Base-by-base conservation (phyloP, 2,888 invertebrate species). In the Deilephila elpenor region DNA sequence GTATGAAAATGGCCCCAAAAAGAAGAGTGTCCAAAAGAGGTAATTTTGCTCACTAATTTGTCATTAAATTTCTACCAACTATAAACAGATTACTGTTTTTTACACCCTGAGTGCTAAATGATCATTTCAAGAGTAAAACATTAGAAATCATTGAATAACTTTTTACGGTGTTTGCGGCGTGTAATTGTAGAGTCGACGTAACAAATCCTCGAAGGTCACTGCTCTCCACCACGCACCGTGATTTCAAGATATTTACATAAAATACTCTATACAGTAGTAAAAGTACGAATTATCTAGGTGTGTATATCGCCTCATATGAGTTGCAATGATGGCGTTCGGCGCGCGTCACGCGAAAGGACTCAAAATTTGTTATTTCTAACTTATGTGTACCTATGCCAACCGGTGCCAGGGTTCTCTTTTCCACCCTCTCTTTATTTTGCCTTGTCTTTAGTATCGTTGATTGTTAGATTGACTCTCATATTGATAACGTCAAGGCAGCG, bases 101-200 rank as follows among this genome's bases (percentile, higher is more conserved):
- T 17, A 51, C 14, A 51, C 44, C 67, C 51, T 1, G 17, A 44
- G 6, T 67, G 25, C 25, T 44, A 17, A 51, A 67, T 51, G 7
- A 17, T n/a, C 25, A 64, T 20, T 29, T 60, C 17, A 7, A 25
- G 5, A 51, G 67, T 67, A 67, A 67, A 67, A 67, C 51, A 67
- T 67, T 67, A 67, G 67, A 67, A 67, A 67, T 44, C 67, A 51
- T 62, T 37, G 51, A 67, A 67, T 67, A 67, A 51, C 51, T 37
- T 8, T 61, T 67, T 67, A 67, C 67, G 25, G 51, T 51, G 44
- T 51, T 51, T 20, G 17, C 17, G 51, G 67, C 51, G 44, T n/a
- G 51, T 14, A 32, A 29, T 62, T 51, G 17, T 67, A 25, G 25
- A 14, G 14, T 51, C 25, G 17, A 67, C 51, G 67, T 44, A 67